Conservation (phyloP, 2,888 invertebrate species). For the Therioaphis trifolii region DNA sequence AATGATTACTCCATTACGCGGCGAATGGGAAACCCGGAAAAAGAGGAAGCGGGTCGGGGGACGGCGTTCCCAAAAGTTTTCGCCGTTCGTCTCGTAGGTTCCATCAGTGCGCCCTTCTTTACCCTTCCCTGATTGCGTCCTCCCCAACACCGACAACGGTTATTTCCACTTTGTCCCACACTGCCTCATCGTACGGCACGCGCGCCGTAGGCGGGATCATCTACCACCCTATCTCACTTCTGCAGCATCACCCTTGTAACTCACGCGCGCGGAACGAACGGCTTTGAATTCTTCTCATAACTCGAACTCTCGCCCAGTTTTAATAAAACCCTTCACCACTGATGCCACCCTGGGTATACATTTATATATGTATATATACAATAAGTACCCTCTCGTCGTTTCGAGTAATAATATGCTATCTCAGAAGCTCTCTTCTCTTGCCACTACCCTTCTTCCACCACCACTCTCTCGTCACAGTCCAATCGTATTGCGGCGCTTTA, state of each 20-base stretch:
- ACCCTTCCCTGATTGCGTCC: no score
- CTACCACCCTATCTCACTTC: background rate
- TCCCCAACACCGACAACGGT: no score
- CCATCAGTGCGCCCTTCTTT: background rate
- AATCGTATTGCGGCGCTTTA: no score
- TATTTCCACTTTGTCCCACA: no score
- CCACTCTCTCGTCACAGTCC: background rate
- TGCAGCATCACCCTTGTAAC: constrained; percentile 1
- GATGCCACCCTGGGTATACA: background rate
- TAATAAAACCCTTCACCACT: constrained; percentile 53
- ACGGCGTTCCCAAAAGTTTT: background rate
- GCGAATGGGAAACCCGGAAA: background rate
- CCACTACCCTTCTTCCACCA: background rate
- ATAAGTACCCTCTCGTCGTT: background rate
- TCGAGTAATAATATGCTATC: background rate
- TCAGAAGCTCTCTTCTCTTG: background rate
- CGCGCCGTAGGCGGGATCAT: constrained; percentile 8
- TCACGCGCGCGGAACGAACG: constrained; percentile 42
- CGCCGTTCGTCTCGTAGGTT: background rate
- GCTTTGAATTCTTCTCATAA: constrained; percentile 60
- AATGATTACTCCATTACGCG: constrained; percentile 49
- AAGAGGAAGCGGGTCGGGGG: background rate
- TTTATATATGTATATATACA: background rate
- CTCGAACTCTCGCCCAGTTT: constrained; percentile 45
- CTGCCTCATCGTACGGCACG: no score